phyloP scores from a whole-genome alignment of 92 coral and sea anemone genomes.

The Pocillopora meandrina region DNA sequence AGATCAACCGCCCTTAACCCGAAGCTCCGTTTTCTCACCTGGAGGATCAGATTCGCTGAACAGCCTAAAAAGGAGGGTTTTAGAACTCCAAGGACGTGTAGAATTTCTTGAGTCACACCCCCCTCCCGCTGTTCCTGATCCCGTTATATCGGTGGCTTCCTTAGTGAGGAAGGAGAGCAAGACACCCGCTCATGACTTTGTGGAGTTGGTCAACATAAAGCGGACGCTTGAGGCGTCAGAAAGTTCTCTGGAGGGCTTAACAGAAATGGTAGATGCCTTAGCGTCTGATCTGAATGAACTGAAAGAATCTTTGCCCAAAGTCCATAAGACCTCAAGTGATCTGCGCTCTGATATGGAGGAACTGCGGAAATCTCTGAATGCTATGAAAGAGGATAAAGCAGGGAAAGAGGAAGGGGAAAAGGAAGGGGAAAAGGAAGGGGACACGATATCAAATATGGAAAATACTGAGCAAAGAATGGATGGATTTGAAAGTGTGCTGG shows the following conservation, averaged over 20 bases:
- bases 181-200: conserved; percentile 94
- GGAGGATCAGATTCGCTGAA: conserved; percentile 51
- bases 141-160: conserved; percentile 66
- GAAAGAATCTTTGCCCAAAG: conserved; percentile 32
- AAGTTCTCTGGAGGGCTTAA: conserved; percentile 74
- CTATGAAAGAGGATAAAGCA: conserved; percentile 6
- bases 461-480: conserved; percentile 4
- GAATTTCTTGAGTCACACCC: conserved; percentile 68
- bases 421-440: not conserved
- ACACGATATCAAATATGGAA: conserved; percentile 8
- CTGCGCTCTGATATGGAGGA: conserved; percentile 13
- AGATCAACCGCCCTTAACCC: conserved; percentile 3
- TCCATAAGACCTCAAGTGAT: not conserved
- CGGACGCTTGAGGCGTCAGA: conserved; percentile 86
- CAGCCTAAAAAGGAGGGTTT: conserved; percentile 59
- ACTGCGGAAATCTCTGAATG: conserved; percentile 19
- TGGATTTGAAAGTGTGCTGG: conserved; percentile 6
- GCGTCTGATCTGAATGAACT: conserved; percentile 63
- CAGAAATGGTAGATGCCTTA: conserved; percentile 84
- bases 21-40: conserved; percentile 33
- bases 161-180: conserved; percentile 76
- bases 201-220: conserved; percentile 78
- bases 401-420: not conserved
- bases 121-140: conserved; percentile 31
- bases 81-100: conserved; percentile 78